Evolutionary conservation across 1,140 invertebrate species (phyloP), one percentile per base, ranked within the genome.

Genomic region (Cryptotermes secundus): DNA sequence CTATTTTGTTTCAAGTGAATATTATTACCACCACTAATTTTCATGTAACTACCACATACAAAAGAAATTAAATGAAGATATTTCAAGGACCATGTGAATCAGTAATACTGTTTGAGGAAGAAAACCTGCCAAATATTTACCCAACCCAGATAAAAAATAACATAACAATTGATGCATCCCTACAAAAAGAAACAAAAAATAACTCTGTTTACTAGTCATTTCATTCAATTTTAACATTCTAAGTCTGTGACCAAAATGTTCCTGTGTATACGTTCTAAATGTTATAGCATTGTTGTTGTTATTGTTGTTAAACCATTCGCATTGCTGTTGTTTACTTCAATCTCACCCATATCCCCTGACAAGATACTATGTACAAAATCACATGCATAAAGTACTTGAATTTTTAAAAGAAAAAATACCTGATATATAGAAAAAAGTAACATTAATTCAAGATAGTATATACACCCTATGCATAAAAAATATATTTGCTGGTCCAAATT

Each of bases 211-310:
- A 72, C n/a, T 72, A 72, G 26, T n/a, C 59, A n/a, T 31, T 31
- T 16, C n/a, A 26, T 72, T 31, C 59, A 72, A 31, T n/a, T 72
- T 59, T 59, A 24, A 59, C 53, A 59, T 72, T 72, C 59, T 72
- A 72, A 72, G 26, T 72, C 59, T 72, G 59, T 72, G 59, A 72
- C 59, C 26, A 72, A 72, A 72, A 72, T 72, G 59, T 72, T 72
- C 59, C 59, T 72, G 9, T 31, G 59, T 72, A 26, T 72, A 72
- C 31, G 59, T 72, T 72, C 26, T 72, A 72, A 72, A 72, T 72
- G 59, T 72, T 59, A 59, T 59, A 42, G 24, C 53, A 59, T 59
- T 59, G 53, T 59, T 59, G 53, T 59, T 59, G 26, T 59, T 72
- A 72, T 72, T 72, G 59, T 72, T 72, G 59, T 72, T 72, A 72